Conservation (phyloP, 1,140 invertebrate species). For the Bombus turneri region DNA sequence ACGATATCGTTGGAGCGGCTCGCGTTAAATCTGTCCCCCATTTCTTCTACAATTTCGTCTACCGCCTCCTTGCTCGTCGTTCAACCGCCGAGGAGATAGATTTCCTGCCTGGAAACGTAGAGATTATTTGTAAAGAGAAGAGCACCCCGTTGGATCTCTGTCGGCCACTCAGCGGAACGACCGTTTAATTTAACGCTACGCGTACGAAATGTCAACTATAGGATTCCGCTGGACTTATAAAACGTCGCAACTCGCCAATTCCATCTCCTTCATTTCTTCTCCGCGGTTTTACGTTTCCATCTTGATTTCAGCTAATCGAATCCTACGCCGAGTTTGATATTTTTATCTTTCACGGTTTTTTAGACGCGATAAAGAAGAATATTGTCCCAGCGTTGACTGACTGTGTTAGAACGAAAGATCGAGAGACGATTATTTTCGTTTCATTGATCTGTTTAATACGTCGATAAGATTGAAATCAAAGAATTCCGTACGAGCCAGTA, state of each 20-base stretch:
- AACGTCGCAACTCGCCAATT: not conserved
- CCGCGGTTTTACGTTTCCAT: not conserved
- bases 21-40: constrained; percentile 1
- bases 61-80: too few relatives aligned
- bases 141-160: not conserved
- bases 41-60: not conserved
- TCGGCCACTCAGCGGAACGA: not conserved
- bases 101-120: not conserved
- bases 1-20: not conserved
- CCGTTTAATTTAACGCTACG: not conserved
- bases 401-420: too few relatives aligned
- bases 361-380: not conserved
- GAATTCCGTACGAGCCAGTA: not conserved
- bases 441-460: too few relatives aligned
- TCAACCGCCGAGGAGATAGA: not conserved
- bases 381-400: not conserved
- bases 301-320: not conserved
- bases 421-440: not conserved
- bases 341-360: not conserved
- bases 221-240: not conserved
- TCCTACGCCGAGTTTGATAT: not conserved
- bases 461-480: too few relatives aligned
- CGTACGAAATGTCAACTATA: not conserved
- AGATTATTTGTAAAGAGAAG: not conserved
- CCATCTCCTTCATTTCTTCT: not conserved